These are phyloP conservation scores for Aptenodytes forsteri DNA, from an alignment of 2,113 vertebrate species.

Conservation along the genomic window DNA sequence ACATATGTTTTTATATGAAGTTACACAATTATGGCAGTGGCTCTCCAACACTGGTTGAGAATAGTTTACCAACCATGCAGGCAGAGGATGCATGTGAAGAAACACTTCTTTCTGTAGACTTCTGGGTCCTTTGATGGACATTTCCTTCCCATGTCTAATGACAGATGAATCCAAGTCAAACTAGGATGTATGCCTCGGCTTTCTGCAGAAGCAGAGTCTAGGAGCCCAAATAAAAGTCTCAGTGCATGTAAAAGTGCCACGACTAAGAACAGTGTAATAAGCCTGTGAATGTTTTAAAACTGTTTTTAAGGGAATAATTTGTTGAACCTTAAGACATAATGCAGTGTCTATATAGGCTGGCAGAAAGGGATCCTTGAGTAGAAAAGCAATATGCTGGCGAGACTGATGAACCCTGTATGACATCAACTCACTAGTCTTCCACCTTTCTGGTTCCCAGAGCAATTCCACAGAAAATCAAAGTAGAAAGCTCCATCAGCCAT, in stretches of 20 bases:
- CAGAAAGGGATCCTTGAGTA: background rate
- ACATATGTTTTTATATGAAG: background rate
- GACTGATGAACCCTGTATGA: background rate
- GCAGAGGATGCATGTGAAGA: background rate
- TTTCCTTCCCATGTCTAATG: background rate
- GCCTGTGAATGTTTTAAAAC: background rate
- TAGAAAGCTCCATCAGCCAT: background rate
- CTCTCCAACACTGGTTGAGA: background rate
- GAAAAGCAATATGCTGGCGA: background rate
- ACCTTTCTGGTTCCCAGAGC: background rate
- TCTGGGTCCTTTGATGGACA: background rate
- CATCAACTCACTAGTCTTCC: background rate
- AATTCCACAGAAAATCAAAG: background rate
- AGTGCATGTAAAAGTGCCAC: background rate
- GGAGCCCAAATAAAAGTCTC: background rate
- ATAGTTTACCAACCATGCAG: background rate
- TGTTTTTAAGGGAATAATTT: background rate
- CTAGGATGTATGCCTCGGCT: background rate
- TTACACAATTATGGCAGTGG: background rate
- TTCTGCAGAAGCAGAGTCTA: background rate
- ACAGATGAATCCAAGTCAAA: background rate
- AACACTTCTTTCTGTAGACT: background rate
- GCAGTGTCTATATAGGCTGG: background rate
- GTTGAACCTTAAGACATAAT: background rate
- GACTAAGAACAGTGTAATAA: background rate